phyloP scores from a whole-genome alignment of 2,113 vertebrate genomes.

The Semnopithecus entellus region DNA sequence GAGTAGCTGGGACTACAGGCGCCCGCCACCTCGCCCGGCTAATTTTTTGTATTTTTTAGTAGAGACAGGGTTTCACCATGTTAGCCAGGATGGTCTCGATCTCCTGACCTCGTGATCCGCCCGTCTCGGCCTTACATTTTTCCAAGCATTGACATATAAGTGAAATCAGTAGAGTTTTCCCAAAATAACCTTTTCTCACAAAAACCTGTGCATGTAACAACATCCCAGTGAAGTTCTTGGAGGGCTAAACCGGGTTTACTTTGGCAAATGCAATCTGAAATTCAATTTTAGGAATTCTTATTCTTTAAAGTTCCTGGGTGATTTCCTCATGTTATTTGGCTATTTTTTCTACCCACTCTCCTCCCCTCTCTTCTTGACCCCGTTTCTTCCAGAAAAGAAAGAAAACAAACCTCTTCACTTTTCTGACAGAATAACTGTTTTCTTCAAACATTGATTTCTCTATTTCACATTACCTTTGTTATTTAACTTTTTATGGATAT shows the following conservation, averaged over 20 bases:
- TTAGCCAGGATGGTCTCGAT: too few relatives aligned
- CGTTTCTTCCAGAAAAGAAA: neutral
- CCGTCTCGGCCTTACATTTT: too few relatives aligned
- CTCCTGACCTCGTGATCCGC: too few relatives aligned
- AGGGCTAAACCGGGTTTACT: neutral
- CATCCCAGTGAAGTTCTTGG: neutral
- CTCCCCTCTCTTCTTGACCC: neutral
- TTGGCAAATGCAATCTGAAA: neutral
- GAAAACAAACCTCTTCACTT: neutral
- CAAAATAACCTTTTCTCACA: neutral
- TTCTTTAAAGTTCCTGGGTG: neutral
- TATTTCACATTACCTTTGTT: neutral
- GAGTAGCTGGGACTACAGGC: too few relatives aligned
- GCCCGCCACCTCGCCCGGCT: too few relatives aligned
- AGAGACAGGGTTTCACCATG: too few relatives aligned
- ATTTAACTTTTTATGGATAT: neutral
- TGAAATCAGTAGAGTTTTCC: neutral
- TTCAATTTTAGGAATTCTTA: neutral
- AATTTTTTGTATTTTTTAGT: too few relatives aligned
- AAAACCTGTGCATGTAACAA: neutral
- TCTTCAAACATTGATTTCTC: neutral
- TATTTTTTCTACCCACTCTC: neutral
- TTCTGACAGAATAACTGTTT: neutral
- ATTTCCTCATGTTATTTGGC: neutral
- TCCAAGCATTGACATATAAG: neutral